Evolutionary conservation across 2,113 vertebrate species (phyloP), one percentile per base, ranked within the genome.

Genomic region (Ammodytes dubius): DNA sequence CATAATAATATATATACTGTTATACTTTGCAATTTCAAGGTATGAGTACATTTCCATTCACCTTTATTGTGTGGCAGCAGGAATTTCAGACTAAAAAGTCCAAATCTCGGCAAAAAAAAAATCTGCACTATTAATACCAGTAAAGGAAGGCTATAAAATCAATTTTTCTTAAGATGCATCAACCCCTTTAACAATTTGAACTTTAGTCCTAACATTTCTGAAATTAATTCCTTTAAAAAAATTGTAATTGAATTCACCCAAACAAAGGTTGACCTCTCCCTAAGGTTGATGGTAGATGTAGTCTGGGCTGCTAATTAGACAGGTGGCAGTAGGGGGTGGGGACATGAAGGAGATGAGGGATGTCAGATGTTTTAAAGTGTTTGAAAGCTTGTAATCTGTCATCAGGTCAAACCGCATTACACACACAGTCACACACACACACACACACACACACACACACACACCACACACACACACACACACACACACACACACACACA

Each of bases 381-480:
- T 87, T 88, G 83, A 89, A 91, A 84, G 86, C 87, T 81, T 82
- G 85, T 89, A 89, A 93, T 94, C 92, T 91, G 90, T 91, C 89
- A 93, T 94, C 93, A 85, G 92, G 90, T 88, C 90, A 92, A 84
- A 91, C 74, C 8, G 76, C 74, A 79, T 87, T 74, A 80, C 54
- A 61, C 84, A 59, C 77, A 68, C 67, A 70, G 50, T 66, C 61
- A 59, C 46, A 69, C 52, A 66, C 61, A 79, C 68, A 52, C 79
- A 83, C 57, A 66, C 80, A 54, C 50, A 82, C 9, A 57, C 46
- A 60, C 69, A 83, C 58, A 45, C 53, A 37, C n/a, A 60, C 52
- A 74, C 46, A 14, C 45, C n/a, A 46, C 45, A 46, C 45, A 46
- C 45, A 46, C 45, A 46, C 45, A 77, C 65, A 59, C 76, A 59